phyloP scores from a whole-genome alignment of 1,140 invertebrate species.

The Bacillus rossius region DNA sequence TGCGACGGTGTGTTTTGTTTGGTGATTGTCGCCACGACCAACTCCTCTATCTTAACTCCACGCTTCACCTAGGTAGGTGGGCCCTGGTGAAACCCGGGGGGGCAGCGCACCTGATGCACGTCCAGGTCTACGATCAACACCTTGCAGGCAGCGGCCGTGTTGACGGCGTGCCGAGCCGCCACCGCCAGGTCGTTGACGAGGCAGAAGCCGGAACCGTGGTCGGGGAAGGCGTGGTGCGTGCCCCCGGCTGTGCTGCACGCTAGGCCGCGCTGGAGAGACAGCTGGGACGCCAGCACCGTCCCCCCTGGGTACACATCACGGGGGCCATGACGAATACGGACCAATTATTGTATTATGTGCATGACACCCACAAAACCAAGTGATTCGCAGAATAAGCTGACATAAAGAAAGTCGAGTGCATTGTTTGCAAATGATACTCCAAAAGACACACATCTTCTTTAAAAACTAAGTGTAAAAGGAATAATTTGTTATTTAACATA shows the following conservation, averaged over 20 bases:
- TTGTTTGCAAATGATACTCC: background rate
- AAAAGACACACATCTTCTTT: background rate
- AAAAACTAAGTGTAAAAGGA: background rate
- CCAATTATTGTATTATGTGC: too few relatives aligned
- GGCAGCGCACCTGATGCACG: constrained; percentile 38
- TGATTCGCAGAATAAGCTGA: too few relatives aligned
- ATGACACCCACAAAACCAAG: too few relatives aligned
- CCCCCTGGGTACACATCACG: constrained; percentile 26
- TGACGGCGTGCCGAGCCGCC: constrained; percentile 27
- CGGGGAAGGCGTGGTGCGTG: constrained; percentile 38
- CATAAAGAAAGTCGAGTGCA: too few relatives aligned
- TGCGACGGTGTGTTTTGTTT: too few relatives aligned
- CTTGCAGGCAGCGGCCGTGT: constrained; percentile 20
- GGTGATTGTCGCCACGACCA: too few relatives aligned
- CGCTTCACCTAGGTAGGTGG: too few relatives aligned
- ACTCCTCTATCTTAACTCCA: too few relatives aligned
- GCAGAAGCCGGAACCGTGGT: constrained; percentile 36
- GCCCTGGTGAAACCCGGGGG: too few relatives aligned
- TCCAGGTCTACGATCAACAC: constrained; percentile 39
- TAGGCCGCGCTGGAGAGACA: constrained; percentile 32
- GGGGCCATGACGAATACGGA: too few relatives aligned
- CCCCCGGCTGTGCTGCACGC: constrained; percentile 38
- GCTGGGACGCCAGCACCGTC: constrained; percentile 29
- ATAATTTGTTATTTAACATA: too few relatives aligned
- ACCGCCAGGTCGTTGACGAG: constrained; percentile 39